These are phyloP conservation scores for Polia nebulosa DNA, from an alignment of 2,888 invertebrate genomes.

Conservation along the genomic window DNA sequence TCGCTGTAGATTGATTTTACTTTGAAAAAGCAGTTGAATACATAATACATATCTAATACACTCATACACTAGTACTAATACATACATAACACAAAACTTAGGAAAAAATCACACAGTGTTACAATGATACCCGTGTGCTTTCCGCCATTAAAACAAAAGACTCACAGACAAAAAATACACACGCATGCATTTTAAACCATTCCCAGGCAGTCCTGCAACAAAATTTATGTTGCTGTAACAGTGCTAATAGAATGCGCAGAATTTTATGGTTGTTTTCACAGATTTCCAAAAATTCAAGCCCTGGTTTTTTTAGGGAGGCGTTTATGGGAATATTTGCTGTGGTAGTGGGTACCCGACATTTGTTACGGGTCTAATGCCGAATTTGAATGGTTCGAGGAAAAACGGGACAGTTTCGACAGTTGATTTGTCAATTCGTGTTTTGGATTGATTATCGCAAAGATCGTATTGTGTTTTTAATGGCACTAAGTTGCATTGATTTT, in stretches of 20 bases:
- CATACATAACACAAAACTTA: no score
- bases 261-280: constrained; percentile 38
- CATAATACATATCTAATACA: no score
- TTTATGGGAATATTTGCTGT: constrained; percentile 1
- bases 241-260: constrained; percentile 45
- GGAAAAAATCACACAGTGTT: background rate
- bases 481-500: no score
- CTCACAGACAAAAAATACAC: constrained; percentile 30
- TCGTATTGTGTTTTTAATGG: no score
- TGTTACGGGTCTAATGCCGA: background rate
- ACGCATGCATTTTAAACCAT: constrained; percentile 13
- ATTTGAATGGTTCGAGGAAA: background rate
- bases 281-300: constrained; percentile 33
- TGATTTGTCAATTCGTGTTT: background rate
- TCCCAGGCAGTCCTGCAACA: constrained; percentile 13
- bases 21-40: no score
- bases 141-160: constrained; percentile 42
- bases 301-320: background rate
- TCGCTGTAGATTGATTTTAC: no score
- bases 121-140: background rate
- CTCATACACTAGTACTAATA: no score
- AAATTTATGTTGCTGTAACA: constrained; percentile 35
- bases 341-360: background rate
- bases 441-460: no score
- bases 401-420: background rate